Evolutionary conservation across 2,113 vertebrate genomes (phyloP).

Genomic region (Trichomycterus rosablanca): DNA sequence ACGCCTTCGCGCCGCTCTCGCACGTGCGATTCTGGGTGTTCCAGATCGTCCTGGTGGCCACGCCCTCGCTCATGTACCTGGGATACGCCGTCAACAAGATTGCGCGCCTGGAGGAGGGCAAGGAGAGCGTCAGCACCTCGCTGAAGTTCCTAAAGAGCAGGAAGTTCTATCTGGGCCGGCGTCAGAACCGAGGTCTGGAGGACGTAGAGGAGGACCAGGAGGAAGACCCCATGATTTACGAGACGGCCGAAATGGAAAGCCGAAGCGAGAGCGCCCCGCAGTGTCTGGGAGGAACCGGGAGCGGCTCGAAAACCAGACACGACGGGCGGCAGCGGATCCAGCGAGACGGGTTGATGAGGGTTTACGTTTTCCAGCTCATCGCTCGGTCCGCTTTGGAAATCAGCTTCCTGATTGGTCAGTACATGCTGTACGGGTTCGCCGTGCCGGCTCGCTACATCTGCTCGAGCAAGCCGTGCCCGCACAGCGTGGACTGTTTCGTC

Average conservation of each 20-base stretch:
- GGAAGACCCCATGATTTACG: slow-evolving; percentile 92
- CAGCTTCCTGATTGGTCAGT: slow-evolving; percentile 84
- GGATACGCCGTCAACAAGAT: slow-evolving; percentile 91
- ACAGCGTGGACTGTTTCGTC: slow-evolving; percentile 88
- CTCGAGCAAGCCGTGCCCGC: slow-evolving; percentile 77
- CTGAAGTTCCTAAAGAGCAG: slow-evolving; percentile 53
- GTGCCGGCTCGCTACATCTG: slow-evolving; percentile 78
- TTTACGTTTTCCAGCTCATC: slow-evolving; percentile 87
- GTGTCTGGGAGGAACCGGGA: slow-evolving; percentile 60
- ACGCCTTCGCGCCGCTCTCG: slow-evolving; percentile 86
- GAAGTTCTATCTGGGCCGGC: slow-evolving; percentile 63
- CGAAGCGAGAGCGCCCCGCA: slow-evolving; percentile 48
- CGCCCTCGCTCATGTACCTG: slow-evolving; percentile 86
- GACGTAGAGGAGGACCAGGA: slow-evolving; percentile 83
- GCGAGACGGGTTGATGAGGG: slow-evolving; percentile 85
- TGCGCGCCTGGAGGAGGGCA: slow-evolving; percentile 73
- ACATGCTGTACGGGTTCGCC: slow-evolving; percentile 82
- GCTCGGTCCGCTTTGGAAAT: slow-evolving; percentile 78
- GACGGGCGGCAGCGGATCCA: slow-evolving; percentile 81
- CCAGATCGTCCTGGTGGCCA: slow-evolving; percentile 87
- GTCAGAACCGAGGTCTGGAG: slow-evolving; percentile 78
- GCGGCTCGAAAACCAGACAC: slow-evolving; percentile 61
- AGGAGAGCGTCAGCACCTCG: slow-evolving; percentile 38
- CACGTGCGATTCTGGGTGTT: slow-evolving; percentile 95
- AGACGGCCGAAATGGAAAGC: slow-evolving; percentile 74